Base-by-base conservation (phyloP, 1,140 invertebrate species). In the Sinonovacula constricta region DNA sequence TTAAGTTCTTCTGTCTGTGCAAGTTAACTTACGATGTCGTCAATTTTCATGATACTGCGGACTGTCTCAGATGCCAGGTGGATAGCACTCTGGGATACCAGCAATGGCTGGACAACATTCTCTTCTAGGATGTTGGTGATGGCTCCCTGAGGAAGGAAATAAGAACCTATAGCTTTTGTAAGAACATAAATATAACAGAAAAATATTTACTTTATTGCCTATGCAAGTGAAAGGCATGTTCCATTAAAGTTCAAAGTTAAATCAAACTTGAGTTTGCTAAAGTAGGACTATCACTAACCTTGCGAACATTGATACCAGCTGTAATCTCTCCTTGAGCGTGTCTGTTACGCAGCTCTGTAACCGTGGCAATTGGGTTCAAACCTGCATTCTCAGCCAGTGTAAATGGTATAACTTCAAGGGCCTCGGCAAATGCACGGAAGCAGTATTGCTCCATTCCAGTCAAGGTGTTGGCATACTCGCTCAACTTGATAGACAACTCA, bases 321-420 rank as follows among this genome's bases (percentile, higher is more conserved):
- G 93, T 95, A 59, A 92, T 93, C 88, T 96, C 94, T 31, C 95
- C 95, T 76, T 94, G 93, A 0, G 97, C 97, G 92, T 99, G 98
- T 87, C 95, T 93, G 88, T 97, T 99, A 69, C 98, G 94, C 66
- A 99, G 92, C 91, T 99, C 98, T 0, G 98, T 99, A 0, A 99
- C 98, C 0, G 98, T 99, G 60, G 95, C 91, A 89, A 99, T 99
- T 0, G 99, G 95, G 92, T 98, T 99, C 1, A 99, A 92, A n/a
- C 99, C 98, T 30, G 98, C 98, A 91, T 99, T 99, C 92, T 99
- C 99, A n/a, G 99, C 97, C 66, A 99, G 92, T 2, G 99, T 99
- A 63, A 95, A 98, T 2, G 99, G 99, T 88, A 99, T 96, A 3
- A 99, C 95, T 92, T 99, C 98, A 28, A 99, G 92, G 0, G 98